A percentile compares a stretch with the other conserved stretches of the same genome.
Conservation (phyloP, 2,888 invertebrate genomes). For the Megalurothrips usitatus region DNA sequence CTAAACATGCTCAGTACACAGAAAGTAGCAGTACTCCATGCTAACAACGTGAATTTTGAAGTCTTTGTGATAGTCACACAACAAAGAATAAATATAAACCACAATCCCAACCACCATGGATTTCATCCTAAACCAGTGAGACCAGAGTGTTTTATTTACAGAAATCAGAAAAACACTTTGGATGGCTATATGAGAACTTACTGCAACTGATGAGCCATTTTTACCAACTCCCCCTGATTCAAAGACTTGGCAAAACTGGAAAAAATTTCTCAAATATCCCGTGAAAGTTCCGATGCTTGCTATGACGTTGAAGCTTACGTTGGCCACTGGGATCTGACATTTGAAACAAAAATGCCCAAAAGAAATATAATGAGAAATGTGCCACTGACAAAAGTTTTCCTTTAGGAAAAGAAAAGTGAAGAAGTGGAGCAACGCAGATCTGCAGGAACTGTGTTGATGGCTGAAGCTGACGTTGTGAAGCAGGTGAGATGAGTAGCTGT, state of each 20-base stretch:
- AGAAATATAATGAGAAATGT: not conserved
- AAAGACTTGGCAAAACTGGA: constrained; percentile 52
- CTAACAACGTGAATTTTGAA: not conserved
- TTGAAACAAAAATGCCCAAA: constrained; percentile 14
- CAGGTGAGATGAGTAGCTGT: constrained; percentile 10
- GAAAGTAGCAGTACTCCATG: not conserved
- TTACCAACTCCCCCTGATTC: constrained; percentile 92
- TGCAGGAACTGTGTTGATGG: not conserved
- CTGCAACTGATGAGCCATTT: constrained; percentile 98
- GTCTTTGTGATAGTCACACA: not conserved
- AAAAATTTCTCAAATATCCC: constrained; percentile 27
- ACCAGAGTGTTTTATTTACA: constrained; percentile 17
- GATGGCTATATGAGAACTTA: constrained; percentile 55
- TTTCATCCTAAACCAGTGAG: constrained; percentile 5
- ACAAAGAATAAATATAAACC: not conserved
- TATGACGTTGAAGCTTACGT: constrained; percentile 22
- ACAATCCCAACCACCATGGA: constrained; percentile 6
- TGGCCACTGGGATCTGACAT: constrained; percentile 19
- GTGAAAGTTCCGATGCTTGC: constrained; percentile 19
- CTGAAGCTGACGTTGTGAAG: constrained; percentile 15
- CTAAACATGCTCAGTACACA: not conserved
- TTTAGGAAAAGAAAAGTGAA: not conserved
- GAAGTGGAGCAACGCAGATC: not conserved
- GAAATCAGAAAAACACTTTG: not conserved
- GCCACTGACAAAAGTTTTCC: not conserved